Conservation (phyloP, 2,888 invertebrate genomes). For the Morinoia aosen region DNA sequence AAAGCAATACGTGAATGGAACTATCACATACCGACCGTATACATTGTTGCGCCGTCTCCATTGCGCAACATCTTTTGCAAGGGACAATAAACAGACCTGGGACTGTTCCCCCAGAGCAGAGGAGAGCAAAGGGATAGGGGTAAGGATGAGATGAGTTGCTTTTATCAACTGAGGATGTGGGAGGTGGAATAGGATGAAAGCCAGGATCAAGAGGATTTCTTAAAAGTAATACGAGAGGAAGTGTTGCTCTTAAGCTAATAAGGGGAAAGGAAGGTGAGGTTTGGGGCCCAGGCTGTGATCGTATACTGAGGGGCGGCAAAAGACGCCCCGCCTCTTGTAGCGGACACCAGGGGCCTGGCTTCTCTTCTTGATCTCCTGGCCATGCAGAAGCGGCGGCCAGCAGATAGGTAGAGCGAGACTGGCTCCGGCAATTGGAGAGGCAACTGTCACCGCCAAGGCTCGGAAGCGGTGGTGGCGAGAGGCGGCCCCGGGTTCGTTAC, state of each 20-base stretch:
- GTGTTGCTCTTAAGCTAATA: slow-evolving; percentile 44
- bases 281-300: slow-evolving; percentile 54
- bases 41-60: slow-evolving; percentile 64
- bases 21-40: slow-evolving; percentile 68
- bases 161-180: slow-evolving; percentile 37
- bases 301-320: slow-evolving; percentile 55
- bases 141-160: too few species aligned
- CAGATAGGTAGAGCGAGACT: slow-evolving; percentile 32
- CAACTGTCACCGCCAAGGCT: slow-evolving; percentile 34
- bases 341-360: slow-evolving; percentile 50
- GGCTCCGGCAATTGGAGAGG: slow-evolving; percentile 50
- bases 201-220: slow-evolving; percentile 46
- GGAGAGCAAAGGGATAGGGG: slow-evolving; percentile 26
- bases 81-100: slow-evolving; percentile 40
- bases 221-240: slow-evolving; percentile 52
- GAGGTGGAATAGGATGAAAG: slow-evolving; percentile 36
- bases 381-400: background rate
- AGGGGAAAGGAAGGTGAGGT: slow-evolving; percentile 50
- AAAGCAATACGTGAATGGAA: slow-evolving; percentile 67
- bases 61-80: slow-evolving; percentile 43
- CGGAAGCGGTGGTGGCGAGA: slow-evolving; percentile 28
- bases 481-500: slow-evolving; percentile 48
- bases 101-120: slow-evolving; percentile 52
- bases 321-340: slow-evolving; percentile 51
- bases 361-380: slow-evolving; percentile 44